Base-by-base conservation (phyloP, 2,113 vertebrate genomes). In the Oncorhynchus keta region DNA sequence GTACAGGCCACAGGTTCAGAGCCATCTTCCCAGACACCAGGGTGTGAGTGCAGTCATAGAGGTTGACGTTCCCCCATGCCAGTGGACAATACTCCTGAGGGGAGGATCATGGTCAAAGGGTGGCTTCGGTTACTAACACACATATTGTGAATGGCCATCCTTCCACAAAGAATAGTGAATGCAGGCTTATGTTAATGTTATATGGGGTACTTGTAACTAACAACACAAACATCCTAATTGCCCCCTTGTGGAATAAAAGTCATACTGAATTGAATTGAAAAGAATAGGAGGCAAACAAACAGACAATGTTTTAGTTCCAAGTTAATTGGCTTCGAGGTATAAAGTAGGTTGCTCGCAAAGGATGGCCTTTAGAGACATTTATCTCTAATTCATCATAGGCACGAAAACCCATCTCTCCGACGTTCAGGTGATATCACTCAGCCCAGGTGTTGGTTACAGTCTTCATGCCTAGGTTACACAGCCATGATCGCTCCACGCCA, bases 21-120 rank as follows among this genome's bases (percentile, higher is more conserved):
- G 97, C 97, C 96, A 99, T 98, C 91, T 99, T 99, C 83, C 96
- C 97, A 84, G 97, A 96, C 72, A 99, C 97, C 70, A 99, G 91
- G 66, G 95, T 98, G 91, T 98, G 96, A 64, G 96, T 99, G 82
- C 99, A 99, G 91, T 99, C 97, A 89, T 99, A 99, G 88, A 99
- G 91, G 88, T 99, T 99, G 91, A 99, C 94, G 76, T 99, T 99
- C 83, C 97, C 97, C 97, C 97, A 99, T 71, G 97, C 97, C 83
- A 99, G 90, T 11, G 97, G 97, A 85, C 97, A 99, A 81, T 96
- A 95, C 83, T 97, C 95, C 95, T 96, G 91, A 75, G 88, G 62
- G 9, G 67, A 70, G 64, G 30, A 22, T 24, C n/a, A 68, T 16
- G n/a, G 11, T 48, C 65, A 51, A 45, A 45, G 24, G 22, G 24